Evolutionary conservation across 2,113 vertebrate genomes (phyloP).

Genomic region (Rhinoderma darwinii): DNA sequence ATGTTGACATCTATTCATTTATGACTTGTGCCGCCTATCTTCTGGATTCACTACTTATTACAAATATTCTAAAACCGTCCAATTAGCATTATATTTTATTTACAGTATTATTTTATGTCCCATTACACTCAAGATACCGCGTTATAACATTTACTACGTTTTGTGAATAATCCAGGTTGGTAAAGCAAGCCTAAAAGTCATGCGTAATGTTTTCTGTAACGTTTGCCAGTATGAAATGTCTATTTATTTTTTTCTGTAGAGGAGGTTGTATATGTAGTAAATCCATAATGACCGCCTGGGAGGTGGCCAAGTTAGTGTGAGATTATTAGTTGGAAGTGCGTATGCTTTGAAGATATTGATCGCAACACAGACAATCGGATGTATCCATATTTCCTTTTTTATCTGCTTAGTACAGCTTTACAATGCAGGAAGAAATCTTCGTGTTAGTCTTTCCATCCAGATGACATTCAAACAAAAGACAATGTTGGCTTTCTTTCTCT

Average conservation of each 20-base stretch:
- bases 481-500: not conserved
- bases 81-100: not conserved
- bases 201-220: not conserved
- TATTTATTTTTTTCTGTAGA: not conserved
- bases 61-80: not conserved
- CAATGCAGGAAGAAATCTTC: not conserved
- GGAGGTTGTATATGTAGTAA: not conserved
- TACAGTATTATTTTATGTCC: not conserved
- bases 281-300: not conserved
- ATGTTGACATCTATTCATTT: not conserved
- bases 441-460: not conserved
- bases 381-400: not conserved
- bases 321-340: not conserved
- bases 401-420: constrained; percentile 2
- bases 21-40: not conserved
- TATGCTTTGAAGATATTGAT: not conserved
- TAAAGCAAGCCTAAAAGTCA: not conserved
- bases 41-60: not conserved
- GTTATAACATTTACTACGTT: not conserved
- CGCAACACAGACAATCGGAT: constrained; percentile 27
- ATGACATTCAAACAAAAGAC: not conserved
- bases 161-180: not conserved
- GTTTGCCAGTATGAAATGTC: not conserved
- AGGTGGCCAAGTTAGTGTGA: not conserved
- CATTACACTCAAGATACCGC: not conserved